Percentiles rank a stretch among this genome's conserved stretches.
Conservation (phyloP, 2,797 vertebrate species). For the Rhodeus uyekii region DNA sequence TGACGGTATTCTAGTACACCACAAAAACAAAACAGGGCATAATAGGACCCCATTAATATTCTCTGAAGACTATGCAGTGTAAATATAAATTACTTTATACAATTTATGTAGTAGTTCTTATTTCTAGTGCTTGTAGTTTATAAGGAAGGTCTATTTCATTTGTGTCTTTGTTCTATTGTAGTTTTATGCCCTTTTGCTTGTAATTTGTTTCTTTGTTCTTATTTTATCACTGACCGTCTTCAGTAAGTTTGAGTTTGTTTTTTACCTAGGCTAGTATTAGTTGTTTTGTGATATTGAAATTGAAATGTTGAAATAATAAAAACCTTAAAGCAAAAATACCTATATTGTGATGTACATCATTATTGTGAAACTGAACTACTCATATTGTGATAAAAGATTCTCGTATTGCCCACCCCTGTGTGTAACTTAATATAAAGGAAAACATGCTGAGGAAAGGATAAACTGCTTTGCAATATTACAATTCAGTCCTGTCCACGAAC, state of each 20-base stretch:
- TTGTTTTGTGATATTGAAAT: background rate
- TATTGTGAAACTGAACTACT: background rate
- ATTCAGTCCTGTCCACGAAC: background rate
- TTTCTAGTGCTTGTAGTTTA: no score
- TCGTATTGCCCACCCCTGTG: background rate
- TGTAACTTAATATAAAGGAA: background rate
- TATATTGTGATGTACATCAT: background rate
- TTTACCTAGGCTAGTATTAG: background rate
- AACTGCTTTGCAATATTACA: background rate
- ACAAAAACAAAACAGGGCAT: no score
- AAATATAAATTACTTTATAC: no score
- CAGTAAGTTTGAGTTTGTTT: background rate
- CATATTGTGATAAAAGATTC: background rate
- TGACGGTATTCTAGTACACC: no score
- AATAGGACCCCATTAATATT: no score
- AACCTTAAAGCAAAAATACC: background rate
- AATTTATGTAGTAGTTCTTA: no score
- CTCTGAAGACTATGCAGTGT: no score
- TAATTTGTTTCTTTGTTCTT: no score
- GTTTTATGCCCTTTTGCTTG: no score
- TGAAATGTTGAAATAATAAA: background rate
- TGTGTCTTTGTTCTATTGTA: no score
- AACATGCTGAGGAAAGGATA: background rate
- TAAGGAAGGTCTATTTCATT: no score
- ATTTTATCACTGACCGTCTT: no score